A percentile compares a stretch with the other conserved stretches of the same genome.
These are phyloP conservation scores for Sceliomorpha sp. DNA, from an alignment of 2,888 invertebrate genomes.

Conservation along the genomic window DNA sequence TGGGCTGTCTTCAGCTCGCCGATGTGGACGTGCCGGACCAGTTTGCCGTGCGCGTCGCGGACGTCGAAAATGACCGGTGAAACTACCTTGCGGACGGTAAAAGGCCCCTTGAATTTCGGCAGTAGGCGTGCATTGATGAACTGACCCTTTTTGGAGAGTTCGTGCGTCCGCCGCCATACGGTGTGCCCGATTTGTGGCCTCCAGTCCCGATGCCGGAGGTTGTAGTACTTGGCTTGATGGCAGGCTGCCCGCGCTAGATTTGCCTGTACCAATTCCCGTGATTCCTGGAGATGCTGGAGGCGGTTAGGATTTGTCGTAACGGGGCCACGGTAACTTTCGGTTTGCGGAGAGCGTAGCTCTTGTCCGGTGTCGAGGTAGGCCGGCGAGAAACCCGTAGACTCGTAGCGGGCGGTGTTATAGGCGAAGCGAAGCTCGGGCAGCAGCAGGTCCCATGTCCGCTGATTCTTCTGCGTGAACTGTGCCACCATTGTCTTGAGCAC, in stretches of 20 bases:
- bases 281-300: too few relatives aligned
- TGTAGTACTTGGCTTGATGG: conserved; percentile 19
- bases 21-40: too few relatives aligned
- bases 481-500: conserved; percentile 68
- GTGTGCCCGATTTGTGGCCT: conserved; percentile 1
- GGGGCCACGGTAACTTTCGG: too few relatives aligned
- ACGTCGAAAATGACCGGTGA: too few relatives aligned
- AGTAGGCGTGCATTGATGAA: too few relatives aligned
- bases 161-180: conserved; percentile 2
- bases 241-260: conserved; percentile 10
- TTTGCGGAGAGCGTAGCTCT: conserved; percentile 23
- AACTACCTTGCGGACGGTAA: too few relatives aligned
- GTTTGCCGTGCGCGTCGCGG: too few relatives aligned
- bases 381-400: conserved; percentile 56
- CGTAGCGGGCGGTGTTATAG: conserved; percentile 52
- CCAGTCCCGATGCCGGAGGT: conserved; percentile 13
- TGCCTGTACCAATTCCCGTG: conserved; percentile 3
- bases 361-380: conserved; percentile 56
- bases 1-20: too few relatives aligned
- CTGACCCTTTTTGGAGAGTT: too few relatives aligned
- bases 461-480: conserved; percentile 61
- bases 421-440: conserved; percentile 56
- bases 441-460: conserved; percentile 60
- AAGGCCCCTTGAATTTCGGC: too few relatives aligned
- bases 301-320: too few relatives aligned